Base-by-base conservation (phyloP, 2,797 vertebrate genomes). In the Mormyrus proboscirostris region DNA sequence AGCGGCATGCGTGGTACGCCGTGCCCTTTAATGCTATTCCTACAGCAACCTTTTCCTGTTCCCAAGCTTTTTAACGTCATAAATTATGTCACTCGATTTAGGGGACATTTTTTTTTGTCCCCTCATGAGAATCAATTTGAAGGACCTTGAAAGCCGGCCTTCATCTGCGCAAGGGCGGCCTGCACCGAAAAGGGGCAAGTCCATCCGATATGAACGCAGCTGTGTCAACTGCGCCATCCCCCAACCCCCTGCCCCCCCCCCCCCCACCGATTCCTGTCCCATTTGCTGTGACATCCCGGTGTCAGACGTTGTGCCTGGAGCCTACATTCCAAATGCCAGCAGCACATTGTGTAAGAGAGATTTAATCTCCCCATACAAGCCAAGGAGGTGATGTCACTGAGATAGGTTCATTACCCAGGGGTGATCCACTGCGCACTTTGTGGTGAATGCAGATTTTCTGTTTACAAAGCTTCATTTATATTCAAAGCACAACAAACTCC, bases 11-110 rank as follows among this genome's bases (percentile, higher is more conserved):
- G 91, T 92, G 92, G 94, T 92, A 92, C 93, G 92, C 91, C 91
- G 93, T 95, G 97, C 95, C 96, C 94, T 94, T 93, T 96, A 94
- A 95, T 95, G 94, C 94, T 95, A 95, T 96, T 95, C 91, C 93
- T 94, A 96, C 95, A 96, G 95, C 95, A 96, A 95, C 95, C 95
- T 97, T 95, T 96, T 95, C 95, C 96, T 95, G 95, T 95, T 96
- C 95, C 93, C 93, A 89, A 91, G 93, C 94, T 94, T 94, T 94
- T 96, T 95, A 94, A 95, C 90, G 89, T 94, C 93, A 94, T 95
- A 96, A 97, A 96, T 95, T 94, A 95, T 94, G 94, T 95, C 91
- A 92, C 92, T 94, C 92, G 92, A 91, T 95, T 95, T 93, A 92
- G 89, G 91, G 85, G 90, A 91, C 91, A 91, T 93, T 93, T 93